phyloP scores from a whole-genome alignment of 2,113 vertebrate genomes.

The Coptodon rendalli region DNA sequence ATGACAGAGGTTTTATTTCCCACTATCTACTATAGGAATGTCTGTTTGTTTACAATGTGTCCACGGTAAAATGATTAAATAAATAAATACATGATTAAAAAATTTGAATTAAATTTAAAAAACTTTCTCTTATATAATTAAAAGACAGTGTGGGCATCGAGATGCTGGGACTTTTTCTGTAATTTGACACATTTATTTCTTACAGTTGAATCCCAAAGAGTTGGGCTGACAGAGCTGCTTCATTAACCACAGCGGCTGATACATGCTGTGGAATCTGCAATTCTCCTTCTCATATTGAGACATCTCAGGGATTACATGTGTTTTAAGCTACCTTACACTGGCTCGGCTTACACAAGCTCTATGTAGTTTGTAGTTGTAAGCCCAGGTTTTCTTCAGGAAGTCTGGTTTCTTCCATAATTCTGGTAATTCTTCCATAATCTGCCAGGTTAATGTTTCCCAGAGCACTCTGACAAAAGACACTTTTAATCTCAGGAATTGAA shows the following conservation, averaged over 20 bases:
- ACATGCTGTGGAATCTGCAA: background rate
- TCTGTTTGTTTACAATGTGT: background rate
- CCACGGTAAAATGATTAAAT: rapidly evolving
- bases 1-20: background rate
- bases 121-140: background rate
- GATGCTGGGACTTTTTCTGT: background rate
- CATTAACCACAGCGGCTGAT: background rate
- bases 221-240: background rate
- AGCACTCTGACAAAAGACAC: background rate
- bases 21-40: rapidly evolving
- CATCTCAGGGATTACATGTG: background rate
- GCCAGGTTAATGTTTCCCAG: background rate
- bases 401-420: background rate
- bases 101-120: background rate
- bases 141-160: background rate
- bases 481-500: background rate
- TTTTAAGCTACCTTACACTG: background rate
- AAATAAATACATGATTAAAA: background rate
- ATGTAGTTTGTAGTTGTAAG: background rate
- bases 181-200: background rate
- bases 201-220: background rate
- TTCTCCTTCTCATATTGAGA: background rate
- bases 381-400: background rate
- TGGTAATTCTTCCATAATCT: background rate
- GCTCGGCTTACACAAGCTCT: rapidly evolving